Percentiles rank a stretch among this genome's conserved stretches.
Conservation (phyloP, 2,888 invertebrate genomes). For the Microdon myrmicae region DNA sequence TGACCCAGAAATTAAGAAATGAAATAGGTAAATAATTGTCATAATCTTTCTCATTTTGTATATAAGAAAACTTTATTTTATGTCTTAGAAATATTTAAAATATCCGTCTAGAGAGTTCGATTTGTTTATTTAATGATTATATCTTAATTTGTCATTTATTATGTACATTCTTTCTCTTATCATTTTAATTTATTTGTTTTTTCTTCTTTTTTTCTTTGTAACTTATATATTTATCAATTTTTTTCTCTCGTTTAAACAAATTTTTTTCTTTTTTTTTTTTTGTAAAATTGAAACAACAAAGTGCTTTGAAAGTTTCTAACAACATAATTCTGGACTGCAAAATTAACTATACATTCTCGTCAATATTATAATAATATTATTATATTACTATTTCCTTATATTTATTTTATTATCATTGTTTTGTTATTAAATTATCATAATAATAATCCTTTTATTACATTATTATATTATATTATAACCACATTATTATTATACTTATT, state of each 20-base stretch:
- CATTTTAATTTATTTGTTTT: conserved; percentile 18
- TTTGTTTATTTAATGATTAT: conserved; percentile 20
- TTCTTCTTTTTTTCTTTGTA: too few species aligned
- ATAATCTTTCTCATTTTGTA: too few species aligned
- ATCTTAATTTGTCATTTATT: conserved; percentile 35
- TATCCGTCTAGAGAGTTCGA: conserved; percentile 38
- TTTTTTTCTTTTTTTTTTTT: conserved; percentile 4
- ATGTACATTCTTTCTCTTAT: conserved; percentile 37
- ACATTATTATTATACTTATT: conserved; percentile 10
- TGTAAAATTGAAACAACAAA: conserved; percentile 6
- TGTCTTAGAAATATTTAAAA: conserved; percentile 50
- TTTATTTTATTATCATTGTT: conserved; percentile 18
- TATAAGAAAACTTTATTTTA: too few species aligned
- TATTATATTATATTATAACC: conserved; percentile 1
- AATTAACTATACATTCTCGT: conserved; percentile 30
- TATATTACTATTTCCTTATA: conserved; percentile 33
- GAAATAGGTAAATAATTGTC: too few species aligned
- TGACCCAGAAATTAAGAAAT: too few species aligned
- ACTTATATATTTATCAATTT: too few species aligned
- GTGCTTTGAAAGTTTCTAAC: conserved; percentile 10
- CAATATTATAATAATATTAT: conserved; percentile 34
- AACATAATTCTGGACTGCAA: conserved; percentile 21
- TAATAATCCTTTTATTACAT: conserved; percentile 24
- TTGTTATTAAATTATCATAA: conserved; percentile 48
- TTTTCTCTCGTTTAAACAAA: too few species aligned